Percentiles rank a stretch among this genome's conserved stretches.
Conservation (phyloP, 2,888 invertebrate species). For the Trichopria drosophilae region DNA sequence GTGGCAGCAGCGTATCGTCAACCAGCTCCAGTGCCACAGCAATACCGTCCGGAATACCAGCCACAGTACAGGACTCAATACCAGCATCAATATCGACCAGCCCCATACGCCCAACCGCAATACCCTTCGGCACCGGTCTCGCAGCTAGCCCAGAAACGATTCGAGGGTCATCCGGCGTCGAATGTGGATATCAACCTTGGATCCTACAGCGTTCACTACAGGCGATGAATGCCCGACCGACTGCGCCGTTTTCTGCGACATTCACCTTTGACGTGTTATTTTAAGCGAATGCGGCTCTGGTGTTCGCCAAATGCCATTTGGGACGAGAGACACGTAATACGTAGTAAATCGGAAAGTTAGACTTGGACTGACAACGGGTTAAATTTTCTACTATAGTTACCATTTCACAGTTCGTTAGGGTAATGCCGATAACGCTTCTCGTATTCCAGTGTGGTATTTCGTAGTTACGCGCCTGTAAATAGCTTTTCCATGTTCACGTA, state of each 20-base stretch:
- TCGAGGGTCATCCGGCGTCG: slow-evolving; percentile 69
- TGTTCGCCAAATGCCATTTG: too few species aligned
- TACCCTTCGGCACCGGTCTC: slow-evolving; percentile 27
- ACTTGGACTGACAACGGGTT: too few species aligned
- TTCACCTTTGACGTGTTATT: too few species aligned
- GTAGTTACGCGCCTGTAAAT: too few species aligned
- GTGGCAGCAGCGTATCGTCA: slow-evolving; percentile 36
- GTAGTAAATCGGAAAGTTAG: too few species aligned
- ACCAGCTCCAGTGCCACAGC: slow-evolving; percentile 41
- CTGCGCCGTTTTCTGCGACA: slow-evolving; percentile 11
- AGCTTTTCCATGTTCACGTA: too few species aligned
- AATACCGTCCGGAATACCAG: slow-evolving; percentile 45
- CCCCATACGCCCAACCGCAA: slow-evolving; percentile 47
- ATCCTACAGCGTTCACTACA: slow-evolving; percentile 78
- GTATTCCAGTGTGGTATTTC: too few species aligned
- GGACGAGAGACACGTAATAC: too few species aligned
- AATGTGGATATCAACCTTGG: slow-evolving; percentile 72
- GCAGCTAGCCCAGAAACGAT: slow-evolving; percentile 32
- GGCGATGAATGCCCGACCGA: slow-evolving; percentile 57
- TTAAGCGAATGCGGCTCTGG: too few species aligned
- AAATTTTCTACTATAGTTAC: too few species aligned
- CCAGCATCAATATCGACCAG: slow-evolving; percentile 51
- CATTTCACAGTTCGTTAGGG: too few species aligned
- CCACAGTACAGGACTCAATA: slow-evolving; percentile 53
- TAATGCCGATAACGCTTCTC: too few species aligned